Percentiles rank a stretch among this genome's conserved stretches.
Conservation (phyloP, 2,888 invertebrate species). For the Parasteatoda lunata region DNA sequence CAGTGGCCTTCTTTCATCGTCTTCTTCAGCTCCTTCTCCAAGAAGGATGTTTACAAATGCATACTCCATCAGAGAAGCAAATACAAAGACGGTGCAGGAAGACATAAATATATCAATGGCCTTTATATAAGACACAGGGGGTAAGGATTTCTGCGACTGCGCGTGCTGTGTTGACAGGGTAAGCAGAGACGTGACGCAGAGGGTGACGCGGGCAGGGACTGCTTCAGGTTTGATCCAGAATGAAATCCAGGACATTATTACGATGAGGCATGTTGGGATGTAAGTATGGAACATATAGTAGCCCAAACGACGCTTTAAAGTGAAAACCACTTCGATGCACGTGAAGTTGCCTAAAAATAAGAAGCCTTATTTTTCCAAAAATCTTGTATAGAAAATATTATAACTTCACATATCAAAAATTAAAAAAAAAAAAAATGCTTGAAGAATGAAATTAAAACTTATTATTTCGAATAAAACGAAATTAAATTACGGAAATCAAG, state of each 20-base stretch:
- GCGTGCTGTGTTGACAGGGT: conserved; percentile 94
- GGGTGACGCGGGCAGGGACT: conserved; percentile 91
- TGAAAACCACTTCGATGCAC: conserved; percentile 90
- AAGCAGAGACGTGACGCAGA: conserved; percentile 91
- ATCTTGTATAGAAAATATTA: too few species aligned
- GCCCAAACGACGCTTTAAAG: conserved; percentile 87
- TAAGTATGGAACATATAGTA: conserved; percentile 94
- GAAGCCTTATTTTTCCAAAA: too few species aligned
- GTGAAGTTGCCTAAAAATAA: conserved; percentile 85
- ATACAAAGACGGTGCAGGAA: not conserved
- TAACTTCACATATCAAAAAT: too few species aligned
- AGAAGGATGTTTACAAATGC: not conserved
- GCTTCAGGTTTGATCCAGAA: conserved; percentile 97
- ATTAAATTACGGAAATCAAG: too few species aligned
- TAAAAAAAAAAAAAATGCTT: too few species aligned
- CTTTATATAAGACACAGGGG: not conserved
- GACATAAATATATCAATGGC: not conserved
- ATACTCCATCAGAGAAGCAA: not conserved
- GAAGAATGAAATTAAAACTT: too few species aligned
- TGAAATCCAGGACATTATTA: conserved; percentile 96
- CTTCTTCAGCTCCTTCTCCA: not conserved
- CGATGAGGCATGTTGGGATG: conserved; percentile 91
- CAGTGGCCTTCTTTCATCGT: not conserved
- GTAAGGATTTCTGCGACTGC: conserved; percentile 76
- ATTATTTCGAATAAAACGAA: too few species aligned